Base-by-base conservation (phyloP, 2,113 vertebrate species). In the Smithornis capensis region DNA sequence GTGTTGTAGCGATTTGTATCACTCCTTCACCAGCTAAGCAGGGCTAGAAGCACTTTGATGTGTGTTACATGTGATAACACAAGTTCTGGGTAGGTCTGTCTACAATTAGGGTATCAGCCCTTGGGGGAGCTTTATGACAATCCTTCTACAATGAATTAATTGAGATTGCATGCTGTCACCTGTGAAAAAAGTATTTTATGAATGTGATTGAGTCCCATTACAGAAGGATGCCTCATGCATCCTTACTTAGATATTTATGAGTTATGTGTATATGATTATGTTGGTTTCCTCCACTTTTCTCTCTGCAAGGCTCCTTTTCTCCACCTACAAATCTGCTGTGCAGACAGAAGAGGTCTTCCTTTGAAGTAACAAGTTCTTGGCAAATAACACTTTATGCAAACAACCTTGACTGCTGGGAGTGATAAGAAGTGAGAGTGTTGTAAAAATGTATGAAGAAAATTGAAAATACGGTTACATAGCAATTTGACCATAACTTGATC, bases 371-470 rank as follows among this genome's bases (percentile, higher is more conserved):
- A 70, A 28, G 68, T 74, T 86, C 71, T 65, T 90, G 74, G 57
- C 82, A 94, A 77, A 56, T 84, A 71, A 40, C 52, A 47, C 28
- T 33, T 89, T 87, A 68, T 76, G 74, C 81, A 95, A 94, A 94
- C 57, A 95, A 28, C 81, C 19, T 84, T 75, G 78, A 47, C 77
- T 91, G 77, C 78, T 82, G 81, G 65, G 74, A 89, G 57, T 56
- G 84, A 76, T 91, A 79, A 82, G 45, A 87, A 87, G 78, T 69
- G 62, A 64, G 29, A 31, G 16, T 56, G 25, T 60, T 94, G 35
- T 89, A 85, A 85, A 94, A 91, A 84, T 73, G 45, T 59, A 49
- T 71, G 65, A 79, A 92, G 57, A 84, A 87, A 90, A 85, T 90
- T 59, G 62, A 83, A 94, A 95, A 67, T 84, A 65, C 0, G 0